These are phyloP conservation scores for Cyprinus carpio DNA, from an alignment of 2,113 vertebrate genomes.

Conservation along the genomic window DNA sequence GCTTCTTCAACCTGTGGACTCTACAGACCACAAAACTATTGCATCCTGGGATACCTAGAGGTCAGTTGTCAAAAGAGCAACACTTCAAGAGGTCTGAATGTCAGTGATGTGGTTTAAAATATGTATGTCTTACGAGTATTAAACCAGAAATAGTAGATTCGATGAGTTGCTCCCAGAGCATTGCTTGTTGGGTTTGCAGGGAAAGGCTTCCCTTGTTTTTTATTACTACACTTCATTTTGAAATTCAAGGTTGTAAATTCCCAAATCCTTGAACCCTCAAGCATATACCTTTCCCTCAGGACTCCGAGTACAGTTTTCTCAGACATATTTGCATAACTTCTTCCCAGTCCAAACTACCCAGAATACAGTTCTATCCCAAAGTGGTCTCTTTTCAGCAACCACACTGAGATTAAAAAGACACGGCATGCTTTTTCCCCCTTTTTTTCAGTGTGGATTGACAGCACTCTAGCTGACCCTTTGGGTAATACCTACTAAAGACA, in stretches of 20 bases:
- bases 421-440: neutral
- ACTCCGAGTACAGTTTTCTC: neutral
- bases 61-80: conserved; percentile 66
- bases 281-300: neutral
- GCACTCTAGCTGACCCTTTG: conserved; percentile 50
- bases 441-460: conserved; percentile 40
- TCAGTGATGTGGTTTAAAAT: neutral
- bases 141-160: neutral
- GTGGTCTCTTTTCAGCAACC: conserved; percentile 33
- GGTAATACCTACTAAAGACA: conserved; percentile 60
- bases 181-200: neutral
- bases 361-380: conserved; percentile 13
- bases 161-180: neutral
- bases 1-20: conserved; percentile 85
- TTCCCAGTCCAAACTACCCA: conserved; percentile 22
- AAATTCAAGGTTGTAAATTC: neutral
- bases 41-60: conserved; percentile 88
- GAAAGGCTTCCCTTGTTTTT: neutral
- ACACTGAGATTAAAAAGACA: conserved; percentile 29
- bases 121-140: neutral
- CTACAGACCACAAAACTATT: conserved; percentile 80
- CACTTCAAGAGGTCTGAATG: neutral
- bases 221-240: neutral
- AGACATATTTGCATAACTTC: conserved; percentile 13
- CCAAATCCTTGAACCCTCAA: neutral